Evolutionary conservation across 1,140 invertebrate species (phyloP), one percentile per base, ranked within the genome.

Genomic region (Drosophila prosaltans): DNA sequence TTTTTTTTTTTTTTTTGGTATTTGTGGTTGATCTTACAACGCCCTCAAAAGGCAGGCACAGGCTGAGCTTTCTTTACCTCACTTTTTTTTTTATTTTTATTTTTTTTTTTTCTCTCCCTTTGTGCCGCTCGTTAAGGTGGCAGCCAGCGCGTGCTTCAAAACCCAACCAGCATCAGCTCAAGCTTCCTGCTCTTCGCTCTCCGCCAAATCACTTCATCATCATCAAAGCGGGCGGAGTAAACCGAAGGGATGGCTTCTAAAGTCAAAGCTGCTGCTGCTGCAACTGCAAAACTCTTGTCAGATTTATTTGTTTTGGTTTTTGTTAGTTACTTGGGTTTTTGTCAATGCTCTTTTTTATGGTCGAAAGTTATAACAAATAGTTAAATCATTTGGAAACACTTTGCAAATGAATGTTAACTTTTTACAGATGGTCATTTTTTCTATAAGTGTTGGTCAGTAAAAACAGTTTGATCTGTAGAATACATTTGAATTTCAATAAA

Each of bases 101-200:
- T 40, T 48, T 24, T 26, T 74, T 63, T 63, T 66, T 80, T 80
- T 89, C 81, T 86, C 78, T 74, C 81, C 82, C 66, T 68, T 78
- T 82, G 63, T 69, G 58, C 66, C 72, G 80, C 81, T 88, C 80
- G 83, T 88, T 89, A 89, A 89, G 45, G 84, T 89, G 84, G 80
- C 85, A 84, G 81, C 61, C 80, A 89, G 84, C 84, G 84, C 84
- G 84, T 89, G 84, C 84, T 85, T 85, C 78, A 72, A 88, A 88
- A 72, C 74, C 80, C 62, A 72, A 41, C 54, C 43, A 67, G 32
- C 36, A 69, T 24, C 60, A 43, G 40, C 65, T 62, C 11, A 26
- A 11, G 9, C 28, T 24, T 39, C 62, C 41, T 43, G 40, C 54
- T 41, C 40, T 74, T 26, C 55, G 54, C 65, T 57, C 45, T 69